phyloP scores from a whole-genome alignment of 2,888 invertebrate species.

The Alviniconcha strummeri region DNA sequence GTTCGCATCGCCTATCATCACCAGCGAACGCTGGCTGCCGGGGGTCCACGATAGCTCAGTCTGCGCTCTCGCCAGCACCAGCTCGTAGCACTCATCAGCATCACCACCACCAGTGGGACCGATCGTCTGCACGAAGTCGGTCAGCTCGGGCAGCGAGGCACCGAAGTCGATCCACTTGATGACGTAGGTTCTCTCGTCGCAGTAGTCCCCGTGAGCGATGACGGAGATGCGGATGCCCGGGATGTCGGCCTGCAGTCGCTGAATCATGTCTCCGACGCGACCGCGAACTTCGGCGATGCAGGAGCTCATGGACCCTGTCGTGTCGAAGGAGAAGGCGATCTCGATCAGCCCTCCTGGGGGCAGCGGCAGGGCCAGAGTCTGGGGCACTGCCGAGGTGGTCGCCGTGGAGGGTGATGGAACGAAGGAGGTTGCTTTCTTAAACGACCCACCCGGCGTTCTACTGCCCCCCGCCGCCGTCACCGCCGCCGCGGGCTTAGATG shows the following conservation, averaged over 20 bases:
- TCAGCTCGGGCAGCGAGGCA: conserved; percentile 48
- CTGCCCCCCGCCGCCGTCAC: not conserved
- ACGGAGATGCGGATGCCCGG: conserved; percentile 65
- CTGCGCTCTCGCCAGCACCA: conserved; percentile 65
- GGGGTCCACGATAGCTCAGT: conserved; percentile 65
- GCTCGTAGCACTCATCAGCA: conserved; percentile 69
- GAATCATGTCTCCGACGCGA: conserved; percentile 61
- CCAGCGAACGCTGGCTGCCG: conserved; percentile 62
- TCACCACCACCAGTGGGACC: conserved; percentile 65
- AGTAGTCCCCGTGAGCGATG: conserved; percentile 70
- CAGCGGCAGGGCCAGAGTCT: conserved; percentile 14
- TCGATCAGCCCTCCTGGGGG: conserved; percentile 48
- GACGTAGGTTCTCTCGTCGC: conserved; percentile 58
- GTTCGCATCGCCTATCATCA: conserved; percentile 69
- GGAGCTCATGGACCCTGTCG: conserved; percentile 65
- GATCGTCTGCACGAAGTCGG: conserved; percentile 51
- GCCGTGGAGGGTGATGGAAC: not conserved
- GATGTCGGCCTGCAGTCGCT: conserved; percentile 67
- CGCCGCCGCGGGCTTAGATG: not conserved
- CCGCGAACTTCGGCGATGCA: conserved; percentile 57
- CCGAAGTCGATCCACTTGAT: conserved; percentile 62
- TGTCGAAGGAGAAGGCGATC: conserved; percentile 68
- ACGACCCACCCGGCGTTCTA: not conserved
- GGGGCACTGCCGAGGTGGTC: too few relatives aligned
- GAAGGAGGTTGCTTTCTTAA: not conserved